These are phyloP conservation scores for Sisor rabdophorus DNA, from an alignment of 2,113 vertebrate genomes.

Conservation along the genomic window DNA sequence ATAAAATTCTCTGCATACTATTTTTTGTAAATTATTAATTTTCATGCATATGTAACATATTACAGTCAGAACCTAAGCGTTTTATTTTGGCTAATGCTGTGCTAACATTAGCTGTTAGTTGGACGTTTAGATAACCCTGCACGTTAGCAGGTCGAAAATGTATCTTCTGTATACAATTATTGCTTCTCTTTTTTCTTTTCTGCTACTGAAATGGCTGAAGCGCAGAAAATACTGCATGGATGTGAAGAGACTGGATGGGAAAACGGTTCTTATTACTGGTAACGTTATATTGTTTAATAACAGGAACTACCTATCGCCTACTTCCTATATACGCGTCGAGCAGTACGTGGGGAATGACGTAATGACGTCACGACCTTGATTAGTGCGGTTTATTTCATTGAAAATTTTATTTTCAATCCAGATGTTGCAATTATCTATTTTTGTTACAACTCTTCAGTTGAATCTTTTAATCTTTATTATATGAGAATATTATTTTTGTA, in stretches of 20 bases:
- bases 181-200: constrained; percentile 61
- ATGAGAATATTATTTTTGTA: no score
- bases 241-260: constrained; percentile 71
- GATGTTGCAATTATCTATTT: not conserved
- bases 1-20: not conserved
- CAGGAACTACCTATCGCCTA: no score
- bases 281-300: not conserved
- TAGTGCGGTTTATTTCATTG: not conserved
- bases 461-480: not conserved
- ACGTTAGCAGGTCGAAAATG: constrained; percentile 54
- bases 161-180: constrained; percentile 66
- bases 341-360: not conserved
- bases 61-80: not conserved
- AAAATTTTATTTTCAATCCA: not conserved
- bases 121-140: not conserved
- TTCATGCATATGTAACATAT: not conserved
- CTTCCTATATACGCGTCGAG: not conserved
- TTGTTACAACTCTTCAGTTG: not conserved
- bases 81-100: not conserved
- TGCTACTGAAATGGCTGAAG: constrained; percentile 73
- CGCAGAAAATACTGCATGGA: constrained; percentile 67
- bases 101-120: not conserved
- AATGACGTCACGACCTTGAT: not conserved
- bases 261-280: constrained; percentile 78
- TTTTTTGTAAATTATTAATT: not conserved